These are phyloP conservation scores for Ispidina picta DNA, from an alignment of 2,797 vertebrate genomes.

Conservation along the genomic window DNA sequence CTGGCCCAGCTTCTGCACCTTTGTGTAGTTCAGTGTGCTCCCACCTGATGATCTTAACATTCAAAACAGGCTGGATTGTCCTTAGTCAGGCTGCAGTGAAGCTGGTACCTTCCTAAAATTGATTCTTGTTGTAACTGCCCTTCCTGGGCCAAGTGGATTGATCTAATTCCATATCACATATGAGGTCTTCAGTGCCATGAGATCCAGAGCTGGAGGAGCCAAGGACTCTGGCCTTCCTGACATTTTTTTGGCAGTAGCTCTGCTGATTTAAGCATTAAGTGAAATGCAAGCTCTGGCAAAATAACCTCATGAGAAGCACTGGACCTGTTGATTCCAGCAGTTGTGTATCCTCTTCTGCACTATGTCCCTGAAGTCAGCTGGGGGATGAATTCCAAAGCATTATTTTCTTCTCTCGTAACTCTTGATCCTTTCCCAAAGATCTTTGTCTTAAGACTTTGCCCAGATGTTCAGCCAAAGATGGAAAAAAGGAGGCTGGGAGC, in stretches of 20 bases:
- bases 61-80: not conserved
- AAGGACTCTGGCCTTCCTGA: not conserved
- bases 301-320: not conserved
- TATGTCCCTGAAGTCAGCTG: not conserved
- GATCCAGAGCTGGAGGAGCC: not conserved
- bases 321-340: not conserved
- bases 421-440: not conserved
- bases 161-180: not conserved
- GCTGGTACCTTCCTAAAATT: not conserved
- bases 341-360: not conserved
- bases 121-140: not conserved
- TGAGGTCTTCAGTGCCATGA: not conserved
- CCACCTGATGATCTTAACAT: not conserved
- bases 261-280: constrained; percentile 4
- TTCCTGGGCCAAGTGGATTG: not conserved
- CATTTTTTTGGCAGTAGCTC: not conserved
- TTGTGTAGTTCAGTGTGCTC: not conserved
- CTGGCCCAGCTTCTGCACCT: not conserved
- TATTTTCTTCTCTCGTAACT: not conserved
- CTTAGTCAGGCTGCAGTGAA: not conserved
- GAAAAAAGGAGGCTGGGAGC: not conserved
- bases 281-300: not conserved
- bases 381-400: not conserved
- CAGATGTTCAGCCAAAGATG: not conserved
- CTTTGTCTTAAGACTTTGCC: not conserved